phyloP scores from a whole-genome alignment of 2,797 vertebrate species.

The Cyprinodon diabolis region DNA sequence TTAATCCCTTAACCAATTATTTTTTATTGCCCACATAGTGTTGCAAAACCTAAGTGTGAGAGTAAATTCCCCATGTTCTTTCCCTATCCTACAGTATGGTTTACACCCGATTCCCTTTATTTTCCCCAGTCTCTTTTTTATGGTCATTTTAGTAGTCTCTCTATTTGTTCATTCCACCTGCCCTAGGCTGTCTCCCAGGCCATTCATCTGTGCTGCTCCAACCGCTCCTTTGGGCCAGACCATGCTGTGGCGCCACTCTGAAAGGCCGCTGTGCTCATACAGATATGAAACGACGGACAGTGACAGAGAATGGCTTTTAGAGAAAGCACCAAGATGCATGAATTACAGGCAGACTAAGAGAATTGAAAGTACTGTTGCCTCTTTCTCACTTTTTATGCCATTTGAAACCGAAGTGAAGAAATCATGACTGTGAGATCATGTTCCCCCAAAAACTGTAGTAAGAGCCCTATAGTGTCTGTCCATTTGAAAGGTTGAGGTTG shows the following conservation, averaged over 20 bases:
- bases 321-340: conserved; percentile 47
- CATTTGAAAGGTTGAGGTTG: conserved; percentile 69
- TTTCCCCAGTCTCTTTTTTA: conserved; percentile 33
- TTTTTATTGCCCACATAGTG: conserved; percentile 13
- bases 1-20: conserved; percentile 11
- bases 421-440: conserved; percentile 46
- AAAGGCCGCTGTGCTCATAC: conserved; percentile 70
- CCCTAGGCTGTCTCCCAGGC: conserved; percentile 67
- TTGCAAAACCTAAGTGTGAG: conserved; percentile 37
- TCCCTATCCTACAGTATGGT: conserved; percentile 32
- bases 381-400: conserved; percentile 31
- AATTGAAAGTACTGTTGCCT: conserved; percentile 17
- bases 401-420: conserved; percentile 48
- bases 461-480: conserved; percentile 51
- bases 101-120: conserved; percentile 53
- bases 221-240: conserved; percentile 63
- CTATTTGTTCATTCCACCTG: conserved; percentile 73
- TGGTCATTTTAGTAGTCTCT: conserved; percentile 59
- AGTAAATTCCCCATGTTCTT: conserved; percentile 33
- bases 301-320: conserved; percentile 68
- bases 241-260: conserved; percentile 57
- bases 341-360: conserved; percentile 54
- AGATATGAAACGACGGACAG: conserved; percentile 65
- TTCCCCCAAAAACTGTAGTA: conserved; percentile 34
- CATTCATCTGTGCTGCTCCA: conserved; percentile 75